Evolutionary conservation across 2,888 invertebrate species (phyloP).

Genomic region (Polymixis flavicincta): DNA sequence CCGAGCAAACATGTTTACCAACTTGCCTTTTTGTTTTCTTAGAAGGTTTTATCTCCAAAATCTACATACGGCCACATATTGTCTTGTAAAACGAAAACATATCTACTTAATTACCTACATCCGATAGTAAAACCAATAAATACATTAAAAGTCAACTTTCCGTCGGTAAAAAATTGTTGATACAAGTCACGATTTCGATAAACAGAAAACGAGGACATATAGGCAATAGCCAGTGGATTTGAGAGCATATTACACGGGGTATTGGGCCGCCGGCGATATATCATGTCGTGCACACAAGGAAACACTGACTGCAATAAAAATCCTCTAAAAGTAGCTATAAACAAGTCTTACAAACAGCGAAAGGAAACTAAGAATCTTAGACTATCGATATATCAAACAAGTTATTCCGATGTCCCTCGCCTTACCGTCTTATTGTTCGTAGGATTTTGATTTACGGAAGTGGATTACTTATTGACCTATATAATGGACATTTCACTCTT

Average conservation of each 20-base stretch:
- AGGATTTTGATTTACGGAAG: constrained; percentile 49
- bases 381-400: constrained; percentile 65
- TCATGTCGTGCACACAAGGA: constrained; percentile 74
- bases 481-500: constrained; percentile 32
- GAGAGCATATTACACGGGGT: constrained; percentile 73
- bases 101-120: constrained; percentile 63
- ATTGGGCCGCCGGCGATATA: constrained; percentile 75
- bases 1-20: constrained; percentile 21
- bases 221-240: constrained; percentile 75
- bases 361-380: constrained; percentile 54
- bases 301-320: constrained; percentile 76
- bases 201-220: constrained; percentile 79
- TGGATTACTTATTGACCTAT: constrained; percentile 45
- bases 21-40: constrained; percentile 2
- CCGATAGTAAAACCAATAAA: constrained; percentile 68
- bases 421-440: constrained; percentile 25
- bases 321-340: constrained; percentile 74
- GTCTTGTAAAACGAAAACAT: constrained; percentile 47
- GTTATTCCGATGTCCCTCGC: constrained; percentile 39
- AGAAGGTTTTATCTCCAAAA: constrained; percentile 12
- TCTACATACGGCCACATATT: constrained; percentile 34
- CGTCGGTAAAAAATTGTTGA: constrained; percentile 70
- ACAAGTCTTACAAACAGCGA: constrained; percentile 68
- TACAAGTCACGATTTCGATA: constrained; percentile 85
- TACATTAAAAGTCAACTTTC: constrained; percentile 55